phyloP scores from a whole-genome alignment of 2,888 invertebrate genomes.

The Eupithecia pulchellata region DNA sequence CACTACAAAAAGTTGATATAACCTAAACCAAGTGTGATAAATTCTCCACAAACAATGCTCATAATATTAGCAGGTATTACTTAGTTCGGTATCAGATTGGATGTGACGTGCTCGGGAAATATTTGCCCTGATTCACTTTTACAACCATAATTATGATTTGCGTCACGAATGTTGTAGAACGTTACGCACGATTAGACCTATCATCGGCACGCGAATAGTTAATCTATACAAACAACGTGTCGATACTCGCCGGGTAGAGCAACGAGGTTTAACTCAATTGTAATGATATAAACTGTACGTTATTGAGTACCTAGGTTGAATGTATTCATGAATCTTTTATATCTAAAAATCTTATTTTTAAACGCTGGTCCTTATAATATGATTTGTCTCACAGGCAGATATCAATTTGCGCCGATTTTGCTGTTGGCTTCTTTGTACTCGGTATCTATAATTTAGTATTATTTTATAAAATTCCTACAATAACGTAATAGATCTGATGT shows the following conservation, averaged over 20 bases:
- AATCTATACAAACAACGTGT: slow-evolving; percentile 21
- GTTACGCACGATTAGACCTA: slow-evolving; percentile 28
- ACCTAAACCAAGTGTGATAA: background rate
- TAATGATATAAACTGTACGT: background rate
- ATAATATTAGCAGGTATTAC: background rate
- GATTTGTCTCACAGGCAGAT: background rate
- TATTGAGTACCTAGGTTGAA: background rate
- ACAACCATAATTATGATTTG: slow-evolving; percentile 18
- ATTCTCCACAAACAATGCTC: background rate
- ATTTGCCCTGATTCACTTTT: slow-evolving; percentile 21
- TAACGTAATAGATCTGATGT: background rate
- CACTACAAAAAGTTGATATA: background rate
- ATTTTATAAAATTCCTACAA: background rate
- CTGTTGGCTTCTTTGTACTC: background rate
- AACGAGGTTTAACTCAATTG: slow-evolving; percentile 6
- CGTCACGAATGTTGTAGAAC: slow-evolving; percentile 30
- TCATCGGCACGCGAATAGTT: slow-evolving; percentile 33
- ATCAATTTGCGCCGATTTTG: background rate
- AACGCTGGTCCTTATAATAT: no score
- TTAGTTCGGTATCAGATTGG: background rate
- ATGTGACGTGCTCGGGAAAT: slow-evolving; percentile 21
- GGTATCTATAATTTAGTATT: background rate
- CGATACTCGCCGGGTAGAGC: slow-evolving; percentile 14
- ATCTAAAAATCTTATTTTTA: background rate
- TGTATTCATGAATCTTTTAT: background rate